Percentiles rank a stretch among this genome's conserved stretches.
phyloP scores from a whole-genome alignment of 2,113 vertebrate species.

The Paratilapia polleni region DNA sequence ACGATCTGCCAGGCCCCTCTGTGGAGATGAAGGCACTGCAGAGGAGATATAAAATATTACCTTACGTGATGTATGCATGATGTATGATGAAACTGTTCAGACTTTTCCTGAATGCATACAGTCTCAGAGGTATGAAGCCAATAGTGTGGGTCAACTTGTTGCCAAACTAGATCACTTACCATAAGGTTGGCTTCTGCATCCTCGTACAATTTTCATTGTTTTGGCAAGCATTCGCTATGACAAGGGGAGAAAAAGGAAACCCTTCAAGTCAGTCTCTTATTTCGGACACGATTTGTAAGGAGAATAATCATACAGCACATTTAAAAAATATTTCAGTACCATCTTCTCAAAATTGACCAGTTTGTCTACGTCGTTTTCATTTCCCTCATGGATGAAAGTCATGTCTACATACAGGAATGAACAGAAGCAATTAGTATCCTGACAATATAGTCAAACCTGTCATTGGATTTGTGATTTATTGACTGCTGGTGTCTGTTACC shows the following conservation, averaged over 20 bases:
- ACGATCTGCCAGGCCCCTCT: conserved; percentile 87
- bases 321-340: conserved; percentile 71
- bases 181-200: conserved; percentile 84
- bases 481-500: conserved; percentile 72
- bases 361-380: conserved; percentile 87
- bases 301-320: background rate
- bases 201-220: conserved; percentile 85
- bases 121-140: background rate
- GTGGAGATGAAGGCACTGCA: conserved; percentile 89
- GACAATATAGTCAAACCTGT: background rate
- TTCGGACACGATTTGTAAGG: background rate
- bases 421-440: background rate
- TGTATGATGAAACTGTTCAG: background rate
- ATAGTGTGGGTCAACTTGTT: background rate
- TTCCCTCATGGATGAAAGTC: conserved; percentile 97
- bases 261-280: background rate
- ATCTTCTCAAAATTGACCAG: conserved; percentile 98
- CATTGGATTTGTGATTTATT: background rate
- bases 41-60: background rate
- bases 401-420: conserved; percentile 81
- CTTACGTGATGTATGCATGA: background rate
- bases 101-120: background rate
- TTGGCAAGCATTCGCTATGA: conserved; percentile 92
- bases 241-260: background rate
- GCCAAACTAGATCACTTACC: conserved; percentile 72